Base-by-base conservation (phyloP, 2,888 invertebrate species). In the Nesidiocoris tenuis region DNA sequence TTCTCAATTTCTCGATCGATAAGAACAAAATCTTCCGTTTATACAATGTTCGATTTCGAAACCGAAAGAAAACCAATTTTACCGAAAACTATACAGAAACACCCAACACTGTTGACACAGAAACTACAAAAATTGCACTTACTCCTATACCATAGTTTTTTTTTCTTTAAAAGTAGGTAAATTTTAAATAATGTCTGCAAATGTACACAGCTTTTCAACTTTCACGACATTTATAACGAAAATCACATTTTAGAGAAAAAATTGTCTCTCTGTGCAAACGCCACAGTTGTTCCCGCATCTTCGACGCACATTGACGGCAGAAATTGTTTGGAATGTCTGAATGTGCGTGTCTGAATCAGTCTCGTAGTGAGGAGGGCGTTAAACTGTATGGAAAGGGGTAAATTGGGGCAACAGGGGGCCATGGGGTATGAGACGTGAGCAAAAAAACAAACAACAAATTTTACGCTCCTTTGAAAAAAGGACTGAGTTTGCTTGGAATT, bases 81-180 rank as follows among this genome's bases (percentile, higher is more conserved):
- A 67, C 66, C 61, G 74, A 67, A 76, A 78, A 77, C 74, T 77
- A 74, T 78, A 74, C 72, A 66, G 65, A 77, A 79, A 79, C 79
- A 79, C 78, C 77, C 79, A 79, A 79, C 78, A 79, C 78, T 75
- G 74, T 74, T 72, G 78, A 79, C 79, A 79, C 79, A 76, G 76
- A 79, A 79, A 78, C 79, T 79, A 79, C 79, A 79, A 77, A 78
- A 76, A 78, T 78, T 78, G 78, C 78, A 78, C 78, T 78, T 77
- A 78, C 72, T 77, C 77, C 74, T 77, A 77, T 63, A 77, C 70
- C 63, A 57, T 70, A 57, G 61, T 72, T 39, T 39, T 3, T 39
- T 39, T 39, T 39, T 39, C 12, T 39, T 39, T 39, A 12, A 72
- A 61, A 72, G 72, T 76, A 64, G 61, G 67, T 71, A 71, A 39